A percentile compares a stretch with the other conserved stretches of the same genome.
Conservation (phyloP, 2,888 invertebrate species). For the Sphinx pinastri region DNA sequence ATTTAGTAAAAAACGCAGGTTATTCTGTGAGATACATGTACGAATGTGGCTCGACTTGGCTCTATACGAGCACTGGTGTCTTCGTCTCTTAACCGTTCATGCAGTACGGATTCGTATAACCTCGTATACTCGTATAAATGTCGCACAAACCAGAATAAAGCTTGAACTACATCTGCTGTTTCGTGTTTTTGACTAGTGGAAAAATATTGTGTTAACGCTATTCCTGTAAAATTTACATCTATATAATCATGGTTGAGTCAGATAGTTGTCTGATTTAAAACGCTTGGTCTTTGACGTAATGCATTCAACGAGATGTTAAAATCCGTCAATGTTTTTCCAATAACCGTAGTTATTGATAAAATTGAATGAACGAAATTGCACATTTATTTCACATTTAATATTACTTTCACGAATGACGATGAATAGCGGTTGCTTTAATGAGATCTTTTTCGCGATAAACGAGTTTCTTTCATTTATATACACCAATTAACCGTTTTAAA, state of each 20-base stretch:
- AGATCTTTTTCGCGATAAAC: conserved; percentile 21
- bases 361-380: conserved; percentile 17
- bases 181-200: background rate
- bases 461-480: conserved; percentile 29
- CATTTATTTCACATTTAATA: conserved; percentile 10
- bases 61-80: conserved; percentile 32
- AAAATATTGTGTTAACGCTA: too few relatives aligned
- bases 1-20: conserved; percentile 36
- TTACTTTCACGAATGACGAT: conserved; percentile 7
- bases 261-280: too few relatives aligned
- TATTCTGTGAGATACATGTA: conserved; percentile 42
- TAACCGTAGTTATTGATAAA: conserved; percentile 14
- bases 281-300: too few relatives aligned
- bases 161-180: background rate
- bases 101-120: conserved; percentile 38
- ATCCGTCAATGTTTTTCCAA: background rate
- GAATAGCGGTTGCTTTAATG: conserved; percentile 19
- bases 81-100: conserved; percentile 39
- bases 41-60: conserved; percentile 43
- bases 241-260: too few relatives aligned
- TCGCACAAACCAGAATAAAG: background rate
- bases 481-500: conserved; percentile 50
- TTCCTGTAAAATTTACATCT: too few relatives aligned
- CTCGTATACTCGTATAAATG: conserved; percentile 9
- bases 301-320: conserved; percentile 1